A percentile compares a stretch with the other conserved stretches of the same genome.
Evolutionary conservation across 2,888 invertebrate genomes (phyloP).

Genomic region (Imbricaverruca yamaguchii): DNA sequence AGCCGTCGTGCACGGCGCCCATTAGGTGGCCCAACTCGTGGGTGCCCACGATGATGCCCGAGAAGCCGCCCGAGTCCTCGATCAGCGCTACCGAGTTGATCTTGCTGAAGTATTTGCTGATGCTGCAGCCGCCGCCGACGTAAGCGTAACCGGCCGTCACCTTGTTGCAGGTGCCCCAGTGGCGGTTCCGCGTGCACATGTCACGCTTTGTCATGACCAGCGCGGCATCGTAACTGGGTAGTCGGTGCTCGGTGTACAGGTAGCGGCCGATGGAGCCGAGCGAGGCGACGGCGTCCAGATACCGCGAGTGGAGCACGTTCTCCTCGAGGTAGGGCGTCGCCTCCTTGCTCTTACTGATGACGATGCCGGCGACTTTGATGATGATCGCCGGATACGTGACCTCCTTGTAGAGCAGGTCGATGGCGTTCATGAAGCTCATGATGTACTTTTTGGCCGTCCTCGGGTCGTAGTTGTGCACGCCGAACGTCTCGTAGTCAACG

Average conservation of each 20-base stretch:
- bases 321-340: slow-evolving; percentile 20
- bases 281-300: background rate
- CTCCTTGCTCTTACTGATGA: background rate
- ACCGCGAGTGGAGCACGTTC: background rate
- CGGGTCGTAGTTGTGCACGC: background rate
- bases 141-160: slow-evolving; percentile 24
- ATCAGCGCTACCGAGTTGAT: slow-evolving; percentile 24
- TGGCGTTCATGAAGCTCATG: slow-evolving; percentile 22
- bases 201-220: slow-evolving; percentile 19
- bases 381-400: background rate
- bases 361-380: slow-evolving; percentile 21
- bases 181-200: slow-evolving; percentile 20
- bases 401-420: slow-evolving; percentile 9
- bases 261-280: background rate
- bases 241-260: background rate
- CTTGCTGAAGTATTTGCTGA: background rate
- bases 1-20: slow-evolving; percentile 25
- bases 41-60: slow-evolving; percentile 22
- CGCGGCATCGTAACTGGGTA: slow-evolving; percentile 19
- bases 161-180: slow-evolving; percentile 8
- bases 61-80: slow-evolving; percentile 24
- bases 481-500: slow-evolving; percentile 5
- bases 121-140: slow-evolving; percentile 24
- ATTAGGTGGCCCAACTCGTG: slow-evolving; percentile 25
- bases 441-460: slow-evolving; percentile 14